A percentile compares a stretch with the other conserved stretches of the same genome.
Conservation (phyloP, 2,888 invertebrate genomes). For the Sycophila texana region DNA sequence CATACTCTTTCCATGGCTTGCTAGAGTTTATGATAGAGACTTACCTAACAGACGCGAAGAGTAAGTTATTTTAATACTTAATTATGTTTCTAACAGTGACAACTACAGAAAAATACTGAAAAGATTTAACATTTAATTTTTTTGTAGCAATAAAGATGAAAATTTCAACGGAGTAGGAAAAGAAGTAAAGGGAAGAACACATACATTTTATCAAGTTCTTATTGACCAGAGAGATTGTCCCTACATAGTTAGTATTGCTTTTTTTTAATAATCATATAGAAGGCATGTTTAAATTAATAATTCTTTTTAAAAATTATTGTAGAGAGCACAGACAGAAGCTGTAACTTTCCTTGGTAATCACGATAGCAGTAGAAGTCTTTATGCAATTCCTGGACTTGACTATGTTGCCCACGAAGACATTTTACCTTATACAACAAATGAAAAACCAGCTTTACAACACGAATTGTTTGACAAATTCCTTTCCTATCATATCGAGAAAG, state of each 20-base stretch:
- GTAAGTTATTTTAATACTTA: slow-evolving; percentile 59
- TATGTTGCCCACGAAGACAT: slow-evolving; percentile 99
- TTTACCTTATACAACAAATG: slow-evolving; percentile 93
- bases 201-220: slow-evolving; percentile 97
- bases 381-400: slow-evolving; percentile 97
- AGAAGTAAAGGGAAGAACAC: slow-evolving; percentile 92
- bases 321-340: slow-evolving; percentile 98
- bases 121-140: neutral
- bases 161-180: slow-evolving; percentile 80
- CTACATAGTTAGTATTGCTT: slow-evolving; percentile 86
- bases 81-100: neutral
- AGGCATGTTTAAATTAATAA: slow-evolving; percentile 3
- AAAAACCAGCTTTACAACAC: slow-evolving; percentile 93
- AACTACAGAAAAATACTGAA: neutral
- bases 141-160: slow-evolving; percentile 66
- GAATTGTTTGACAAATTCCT: slow-evolving; percentile 98
- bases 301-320: slow-evolving; percentile 59
- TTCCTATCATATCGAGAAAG: slow-evolving; percentile 86
- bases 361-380: slow-evolving; percentile 94
- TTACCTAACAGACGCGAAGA: slow-evolving; percentile 83
- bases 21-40: slow-evolving; percentile 96
- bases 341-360: slow-evolving; percentile 98
- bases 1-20: slow-evolving; percentile 97
- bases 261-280: slow-evolving; percentile 7
- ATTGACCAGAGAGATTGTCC: slow-evolving; percentile 98